Percentiles rank a stretch among this genome's conserved stretches.
Conservation (phyloP, 2,888 invertebrate species). For the Aethes cnicana region DNA sequence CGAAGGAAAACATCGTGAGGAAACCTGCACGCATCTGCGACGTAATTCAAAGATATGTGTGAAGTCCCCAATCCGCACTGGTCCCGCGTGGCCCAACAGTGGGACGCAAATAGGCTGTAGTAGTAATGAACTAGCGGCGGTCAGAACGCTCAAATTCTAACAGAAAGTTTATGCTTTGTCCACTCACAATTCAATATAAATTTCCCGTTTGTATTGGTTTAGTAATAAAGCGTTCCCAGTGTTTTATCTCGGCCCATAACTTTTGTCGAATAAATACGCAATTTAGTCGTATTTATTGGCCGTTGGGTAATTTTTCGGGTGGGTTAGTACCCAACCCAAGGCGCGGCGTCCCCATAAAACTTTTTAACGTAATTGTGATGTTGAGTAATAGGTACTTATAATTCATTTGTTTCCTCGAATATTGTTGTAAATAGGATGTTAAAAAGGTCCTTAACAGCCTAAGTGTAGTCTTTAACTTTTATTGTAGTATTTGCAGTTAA, state of each 20-base stretch:
- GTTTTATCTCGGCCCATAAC: constrained; percentile 68
- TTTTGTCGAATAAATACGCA: constrained; percentile 63
- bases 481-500: neutral
- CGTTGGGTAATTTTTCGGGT: constrained; percentile 37
- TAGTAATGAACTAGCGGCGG: too few species aligned
- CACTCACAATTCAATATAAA: constrained; percentile 32
- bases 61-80: too few species aligned
- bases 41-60: too few species aligned
- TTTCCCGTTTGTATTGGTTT: constrained; percentile 56
- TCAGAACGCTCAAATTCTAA: neutral
- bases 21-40: too few species aligned
- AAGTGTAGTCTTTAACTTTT: neutral
- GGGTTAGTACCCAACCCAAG: constrained; percentile 27
- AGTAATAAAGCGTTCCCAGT: constrained; percentile 56
- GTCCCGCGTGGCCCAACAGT: too few species aligned
- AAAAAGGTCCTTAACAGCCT: neutral
- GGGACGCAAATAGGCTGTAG: too few species aligned
- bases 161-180: neutral
- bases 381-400: constrained; percentile 19
- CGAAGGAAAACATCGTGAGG: too few species aligned
- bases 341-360: constrained; percentile 26
- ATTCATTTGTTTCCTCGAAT: constrained; percentile 2
- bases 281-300: constrained; percentile 62
- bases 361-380: constrained; percentile 15
- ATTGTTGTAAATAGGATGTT: constrained; percentile 1